Evolutionary conservation across 2,113 vertebrate species (phyloP), one percentile per base, ranked within the genome.

Genomic region (Serilophus lunatus): DNA sequence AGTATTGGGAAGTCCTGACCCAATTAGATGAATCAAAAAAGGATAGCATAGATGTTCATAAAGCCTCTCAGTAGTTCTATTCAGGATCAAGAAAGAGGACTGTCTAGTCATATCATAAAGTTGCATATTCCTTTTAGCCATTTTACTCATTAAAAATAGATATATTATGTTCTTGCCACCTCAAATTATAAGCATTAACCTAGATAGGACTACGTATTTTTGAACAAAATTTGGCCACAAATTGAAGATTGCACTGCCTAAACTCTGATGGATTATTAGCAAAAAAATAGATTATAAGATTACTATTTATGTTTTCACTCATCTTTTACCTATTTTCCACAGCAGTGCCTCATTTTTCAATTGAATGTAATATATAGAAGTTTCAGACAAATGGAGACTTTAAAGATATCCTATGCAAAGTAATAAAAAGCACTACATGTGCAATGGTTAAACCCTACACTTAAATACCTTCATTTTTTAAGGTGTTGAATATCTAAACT

Each of bases 401-500:
- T n/a, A 80, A 77, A 83, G 16, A 3, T 42, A 38, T 9, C 5
- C 18, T 78, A 4, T 22, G 6, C 35, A 20, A 90, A 83, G 20
- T 14, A 69, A 16, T 8, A 81, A 83, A 78, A 20, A 75, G 1
- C 2, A 31, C 7, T 22, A 15, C 3, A 19, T 0, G 0, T 70
- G 24, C 11, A 70, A 25, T 74, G 6, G 12, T 83, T 78, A 93
- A 86, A 86, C 2, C 1, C 9, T 81, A 10, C 3, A 40, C 25
- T 71, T 70, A 86, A 77, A 83, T 42, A 31, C 4, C 12, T 63
- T 45, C 6, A 38, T 59, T 84, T 95, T 53, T 54, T 26, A 44
- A 86, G 57, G 4, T 26, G 8, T 13, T 51, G 42, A 63, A 59
- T 6, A 63, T n/a, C 42, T 74, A 70, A 51, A 65, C 9, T 66